Evolutionary conservation across 1,140 invertebrate species (phyloP), one percentile per base, ranked within the genome.

Genomic region (Chlorops oryzae): DNA sequence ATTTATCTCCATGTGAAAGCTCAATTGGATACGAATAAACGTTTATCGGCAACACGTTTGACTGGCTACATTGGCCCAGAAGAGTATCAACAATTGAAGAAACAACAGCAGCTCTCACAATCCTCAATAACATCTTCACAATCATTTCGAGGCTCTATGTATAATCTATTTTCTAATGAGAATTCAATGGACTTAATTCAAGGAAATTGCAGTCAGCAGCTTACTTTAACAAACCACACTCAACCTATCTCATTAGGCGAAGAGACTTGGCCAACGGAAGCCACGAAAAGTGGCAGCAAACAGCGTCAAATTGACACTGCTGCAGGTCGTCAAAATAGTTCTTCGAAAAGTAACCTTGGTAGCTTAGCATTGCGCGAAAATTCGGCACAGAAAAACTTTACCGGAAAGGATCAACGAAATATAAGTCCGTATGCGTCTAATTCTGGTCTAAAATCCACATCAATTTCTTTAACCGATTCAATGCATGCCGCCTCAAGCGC

Each of bases 1-100:
- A 72, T 78, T 40, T 68, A 77, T 47, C 51, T 67, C 22, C 65
- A 74, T 17, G 66, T 64, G 0, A 59, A 69, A 15, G 52, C 56
- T n/a, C 61, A 63, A 39, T 60, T 69, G 34, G 58, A 57, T 23
- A 60, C 64, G 15, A 55, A 55, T 12, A 63, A 60, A 50, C 58
- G 58, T 0, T 44, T 61, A 24, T 61, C 60, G 0, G 56, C 35
- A 18, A 50, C 53, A 12, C 61, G 65, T 2, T 59, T 72, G 2
- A 64, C 59, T 0, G 70, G 70, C n/a, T 73, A 73, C 50, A 72
- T 72, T 24, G 62, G 61, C 6, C 61, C 59, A 20, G 70, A 70
- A 20, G 64, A 70, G 48, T 70, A 62, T 55, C 61, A 65, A 9
- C 62, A 62, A 24, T 58, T 58, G 0, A 67, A 68, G 38, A 25